Conservation (phyloP, 2,888 invertebrate genomes). For the Drosophila diplacantha region DNA sequence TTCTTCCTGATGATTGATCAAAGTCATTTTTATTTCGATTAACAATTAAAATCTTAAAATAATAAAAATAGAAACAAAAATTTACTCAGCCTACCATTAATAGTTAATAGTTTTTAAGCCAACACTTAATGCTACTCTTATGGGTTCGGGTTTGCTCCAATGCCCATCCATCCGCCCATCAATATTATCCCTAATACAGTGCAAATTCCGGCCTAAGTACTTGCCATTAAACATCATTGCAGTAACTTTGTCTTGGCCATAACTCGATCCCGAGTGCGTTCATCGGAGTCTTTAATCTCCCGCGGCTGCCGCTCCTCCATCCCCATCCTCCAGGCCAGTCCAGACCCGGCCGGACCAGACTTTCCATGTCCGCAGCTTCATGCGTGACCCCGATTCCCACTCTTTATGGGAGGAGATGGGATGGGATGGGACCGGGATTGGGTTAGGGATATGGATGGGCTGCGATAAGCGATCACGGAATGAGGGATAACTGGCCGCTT, state of each 20-base stretch:
- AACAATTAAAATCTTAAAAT: neutral
- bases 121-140: slow-evolving; percentile 11
- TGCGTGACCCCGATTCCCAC: slow-evolving; percentile 63
- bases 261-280: slow-evolving; percentile 10
- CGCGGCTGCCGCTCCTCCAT: slow-evolving; percentile 19
- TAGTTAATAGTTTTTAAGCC: slow-evolving; percentile 5
- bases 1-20: too few relatives aligned
- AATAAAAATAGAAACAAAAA: neutral
- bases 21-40: neutral
- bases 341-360: slow-evolving; percentile 4
- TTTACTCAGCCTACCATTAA: neutral
- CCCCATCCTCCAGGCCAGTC: slow-evolving; percentile 2
- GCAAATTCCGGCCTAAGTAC: slow-evolving; percentile 36
- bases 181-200: slow-evolving; percentile 36
- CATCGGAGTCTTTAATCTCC: slow-evolving; percentile 40
- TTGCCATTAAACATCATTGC: slow-evolving; percentile 34
- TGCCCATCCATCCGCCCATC: slow-evolving; percentile 11
- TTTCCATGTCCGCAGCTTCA: slow-evolving; percentile 51
- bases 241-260: slow-evolving; percentile 23
- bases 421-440: slow-evolving; percentile 22
- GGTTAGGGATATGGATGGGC: slow-evolving; percentile 44
- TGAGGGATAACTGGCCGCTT: slow-evolving; percentile 71
- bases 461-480: slow-evolving; percentile 68
- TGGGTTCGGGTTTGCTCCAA: slow-evolving; percentile 4
- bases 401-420: slow-evolving; percentile 19